Base-by-base conservation (phyloP, 2,888 invertebrate genomes). In the Papilio demoleus region DNA sequence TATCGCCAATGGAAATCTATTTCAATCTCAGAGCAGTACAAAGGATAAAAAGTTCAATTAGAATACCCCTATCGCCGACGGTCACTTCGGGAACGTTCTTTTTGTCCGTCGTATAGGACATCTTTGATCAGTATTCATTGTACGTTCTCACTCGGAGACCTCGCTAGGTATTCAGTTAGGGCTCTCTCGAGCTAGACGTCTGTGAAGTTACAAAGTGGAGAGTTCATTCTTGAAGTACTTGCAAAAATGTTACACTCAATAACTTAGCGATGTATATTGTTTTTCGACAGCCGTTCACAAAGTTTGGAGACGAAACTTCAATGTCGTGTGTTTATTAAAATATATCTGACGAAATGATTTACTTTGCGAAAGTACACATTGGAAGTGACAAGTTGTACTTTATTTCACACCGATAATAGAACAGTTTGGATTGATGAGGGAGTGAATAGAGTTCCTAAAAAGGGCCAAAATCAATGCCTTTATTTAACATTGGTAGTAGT, bases 191-290 rank as follows among this genome's bases (percentile, higher is more conserved):
- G 59, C 70, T 75, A 74, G 73, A 73, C 74, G 79, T 79, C 79
- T 78, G 76, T 72, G 58, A 79, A 80, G 77, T 80, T 78, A 64
- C 40, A 65, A 70, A 70, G 68, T 66, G 71, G 65, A 45, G 67
- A 70, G 72, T 72, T 73, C 73, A 75, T 74, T 74, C 72, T 74
- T 71, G 67, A 73, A 74, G 71, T 65, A 68, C 67, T 68, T 67
- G n/a, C 56, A 68, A 70, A 72, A 73, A 73, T 62, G 42, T 31
- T 50, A 58, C 24, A 40, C 53, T 47, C 53, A 68, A 67, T 70
- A 67, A 68, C 36, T 73, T 71, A n/a, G n/a, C 27, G 40, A 45
- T 34, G 58, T 67, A 50, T 56, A 63, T 63, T 70, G 62, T 69
- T 69, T 70, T 56, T 45, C 36, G 27, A 31, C 17, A 50, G 40